Percentiles rank a stretch among this genome's conserved stretches.
These are phyloP conservation scores for Rhagonycha fulva DNA, from an alignment of 2,888 invertebrate species.

Conservation along the genomic window DNA sequence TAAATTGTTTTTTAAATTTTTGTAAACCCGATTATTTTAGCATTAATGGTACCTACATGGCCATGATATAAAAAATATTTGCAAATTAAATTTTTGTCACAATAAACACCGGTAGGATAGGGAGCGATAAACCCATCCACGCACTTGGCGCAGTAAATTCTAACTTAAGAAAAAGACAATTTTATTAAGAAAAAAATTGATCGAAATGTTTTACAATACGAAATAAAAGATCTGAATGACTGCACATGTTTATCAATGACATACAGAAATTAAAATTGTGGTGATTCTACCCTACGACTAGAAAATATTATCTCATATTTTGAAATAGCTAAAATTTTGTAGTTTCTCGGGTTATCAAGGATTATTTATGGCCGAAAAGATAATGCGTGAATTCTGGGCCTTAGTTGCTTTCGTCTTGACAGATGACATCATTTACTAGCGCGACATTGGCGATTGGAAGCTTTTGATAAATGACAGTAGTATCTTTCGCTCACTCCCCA, in stretches of 20 bases:
- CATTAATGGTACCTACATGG: too few relatives aligned
- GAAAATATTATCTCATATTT: neutral
- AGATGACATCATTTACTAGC: constrained; percentile 38
- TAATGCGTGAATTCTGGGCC: constrained; percentile 27
- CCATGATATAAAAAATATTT: too few relatives aligned
- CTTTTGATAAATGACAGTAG: constrained; percentile 47
- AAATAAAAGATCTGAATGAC: neutral
- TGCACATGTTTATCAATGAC: neutral
- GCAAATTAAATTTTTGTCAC: too few relatives aligned
- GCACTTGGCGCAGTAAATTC: too few relatives aligned
- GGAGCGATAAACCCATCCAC: too few relatives aligned
- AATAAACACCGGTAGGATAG: too few relatives aligned
- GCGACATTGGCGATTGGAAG: constrained; percentile 38
- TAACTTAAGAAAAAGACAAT: too few relatives aligned
- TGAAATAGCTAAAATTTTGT: constrained; percentile 16
- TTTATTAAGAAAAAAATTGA: too few relatives aligned
- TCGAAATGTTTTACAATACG: neutral
- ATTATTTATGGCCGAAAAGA: constrained; percentile 29
- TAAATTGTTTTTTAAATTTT: too few relatives aligned
- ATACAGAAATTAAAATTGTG: neutral
- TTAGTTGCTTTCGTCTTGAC: constrained; percentile 31
- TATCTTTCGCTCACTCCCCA: constrained; percentile 38
- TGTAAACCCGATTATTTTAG: too few relatives aligned
- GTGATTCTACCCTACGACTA: neutral
- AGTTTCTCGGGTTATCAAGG: constrained; percentile 20